Evolutionary conservation across 2,113 vertebrate species (phyloP).

Genomic region (Origma solitaria): DNA sequence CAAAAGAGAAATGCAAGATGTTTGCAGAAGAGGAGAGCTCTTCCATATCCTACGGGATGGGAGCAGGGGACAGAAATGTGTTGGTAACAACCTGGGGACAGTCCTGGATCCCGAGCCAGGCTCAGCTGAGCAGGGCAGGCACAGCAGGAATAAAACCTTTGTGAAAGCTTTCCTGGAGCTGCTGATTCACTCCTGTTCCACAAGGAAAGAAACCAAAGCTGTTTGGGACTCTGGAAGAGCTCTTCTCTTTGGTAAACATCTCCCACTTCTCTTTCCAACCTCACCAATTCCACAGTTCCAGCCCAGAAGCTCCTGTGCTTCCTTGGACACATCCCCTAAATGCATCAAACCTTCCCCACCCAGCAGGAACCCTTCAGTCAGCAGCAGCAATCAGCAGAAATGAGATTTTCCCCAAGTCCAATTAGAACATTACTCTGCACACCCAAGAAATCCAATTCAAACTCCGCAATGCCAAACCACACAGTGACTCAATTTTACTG

Average conservation of each 20-base stretch:
- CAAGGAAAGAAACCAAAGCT: neutral
- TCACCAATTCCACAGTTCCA: accelerated
- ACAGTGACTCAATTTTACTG: neutral
- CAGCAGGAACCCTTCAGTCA: neutral
- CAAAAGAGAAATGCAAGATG: neutral
- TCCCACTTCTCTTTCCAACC: neutral
- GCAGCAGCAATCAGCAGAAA: neutral
- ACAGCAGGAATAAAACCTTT: neutral
- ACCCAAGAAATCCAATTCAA: neutral
- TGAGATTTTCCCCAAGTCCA: neutral
- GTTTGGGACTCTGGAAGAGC: accelerated
- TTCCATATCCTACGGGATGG: neutral
- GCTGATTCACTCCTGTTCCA: neutral
- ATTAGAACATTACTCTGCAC: neutral
- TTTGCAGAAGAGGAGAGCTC: neutral
- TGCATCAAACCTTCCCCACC: accelerated
- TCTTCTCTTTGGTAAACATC: accelerated
- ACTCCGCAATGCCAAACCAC: accelerated
- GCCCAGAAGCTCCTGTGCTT: neutral
- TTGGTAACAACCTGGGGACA: neutral
- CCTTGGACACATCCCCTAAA: accelerated
- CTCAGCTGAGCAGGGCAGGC: neutral
- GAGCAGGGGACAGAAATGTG: neutral
- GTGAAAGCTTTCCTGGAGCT: accelerated
- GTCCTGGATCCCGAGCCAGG: no score